These are phyloP conservation scores for Nannospalax galili DNA, from an alignment of 2,113 vertebrate species.

Conservation along the genomic window DNA sequence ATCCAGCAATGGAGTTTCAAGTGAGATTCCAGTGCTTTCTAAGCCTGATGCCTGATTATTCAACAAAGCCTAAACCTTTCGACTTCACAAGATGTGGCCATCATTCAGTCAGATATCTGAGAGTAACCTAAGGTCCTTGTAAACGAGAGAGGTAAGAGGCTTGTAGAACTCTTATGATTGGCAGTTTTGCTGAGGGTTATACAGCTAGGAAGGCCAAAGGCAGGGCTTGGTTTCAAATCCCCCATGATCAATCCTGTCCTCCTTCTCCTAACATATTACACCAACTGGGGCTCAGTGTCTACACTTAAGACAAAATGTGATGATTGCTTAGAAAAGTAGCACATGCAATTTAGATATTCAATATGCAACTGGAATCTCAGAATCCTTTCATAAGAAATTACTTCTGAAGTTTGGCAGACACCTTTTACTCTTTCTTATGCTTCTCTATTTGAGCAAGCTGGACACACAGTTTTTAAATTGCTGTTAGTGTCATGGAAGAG, in stretches of 20 bases:
- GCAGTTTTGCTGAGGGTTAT: background rate
- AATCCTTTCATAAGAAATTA: conserved; percentile 32
- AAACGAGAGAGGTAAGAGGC: background rate
- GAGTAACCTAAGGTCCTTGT: background rate
- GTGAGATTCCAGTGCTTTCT: background rate
- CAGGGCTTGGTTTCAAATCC: too few relatives aligned
- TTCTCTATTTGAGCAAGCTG: background rate
- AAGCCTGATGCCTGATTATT: too few relatives aligned
- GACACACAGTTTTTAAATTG: too few relatives aligned
- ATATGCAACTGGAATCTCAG: background rate
- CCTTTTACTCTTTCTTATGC: background rate
- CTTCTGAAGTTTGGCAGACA: background rate
- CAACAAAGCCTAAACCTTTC: too few relatives aligned
- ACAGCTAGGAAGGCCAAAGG: background rate
- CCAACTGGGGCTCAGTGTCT: background rate
- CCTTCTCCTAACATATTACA: background rate
- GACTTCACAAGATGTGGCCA: background rate
- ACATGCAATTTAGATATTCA: background rate
- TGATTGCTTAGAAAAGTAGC: background rate
- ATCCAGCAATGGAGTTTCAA: background rate
- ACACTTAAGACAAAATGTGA: conserved; percentile 34
- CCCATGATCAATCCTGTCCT: background rate
- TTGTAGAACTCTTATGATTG: background rate
- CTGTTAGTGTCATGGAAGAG: background rate
- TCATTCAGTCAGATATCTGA: background rate